These are phyloP conservation scores for Dicranocentrus wangi DNA, from an alignment of 2,888 invertebrate genomes.

Conservation along the genomic window DNA sequence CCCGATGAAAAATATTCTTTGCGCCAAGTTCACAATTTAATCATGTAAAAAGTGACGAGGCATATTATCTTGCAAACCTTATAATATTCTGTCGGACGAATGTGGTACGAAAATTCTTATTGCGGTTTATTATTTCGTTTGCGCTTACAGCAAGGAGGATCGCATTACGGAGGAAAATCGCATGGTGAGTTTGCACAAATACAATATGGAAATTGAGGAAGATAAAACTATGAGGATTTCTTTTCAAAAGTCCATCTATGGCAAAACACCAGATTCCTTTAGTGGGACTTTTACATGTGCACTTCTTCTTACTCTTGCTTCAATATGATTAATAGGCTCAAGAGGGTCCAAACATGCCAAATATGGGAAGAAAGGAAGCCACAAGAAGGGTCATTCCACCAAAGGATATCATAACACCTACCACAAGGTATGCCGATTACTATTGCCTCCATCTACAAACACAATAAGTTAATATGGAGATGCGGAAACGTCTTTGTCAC, in stretches of 20 bases:
- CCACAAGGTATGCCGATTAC: conserved; percentile 67
- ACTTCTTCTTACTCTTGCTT: not conserved
- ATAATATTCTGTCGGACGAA: no score
- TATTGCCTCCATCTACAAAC: not conserved
- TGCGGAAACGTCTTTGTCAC: conserved; percentile 26
- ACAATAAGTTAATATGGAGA: not conserved
- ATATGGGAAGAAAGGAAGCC: conserved; percentile 73
- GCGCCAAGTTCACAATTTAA: no score
- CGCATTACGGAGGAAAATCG: conserved; percentile 72
- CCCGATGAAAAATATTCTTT: no score
- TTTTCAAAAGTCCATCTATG: conserved; percentile 24
- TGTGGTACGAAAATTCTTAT: not conserved
- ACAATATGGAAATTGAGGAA: conserved; percentile 12
- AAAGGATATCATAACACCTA: conserved; percentile 72
- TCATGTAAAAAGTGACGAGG: no score
- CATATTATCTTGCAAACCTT: no score
- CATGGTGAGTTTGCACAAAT: conserved; percentile 59
- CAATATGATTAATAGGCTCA: conserved; percentile 61
- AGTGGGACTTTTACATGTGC: not conserved
- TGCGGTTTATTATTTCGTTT: conserved; percentile 17
- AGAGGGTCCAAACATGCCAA: conserved; percentile 72
- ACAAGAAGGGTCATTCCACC: conserved; percentile 71
- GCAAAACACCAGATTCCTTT: conserved; percentile 9
- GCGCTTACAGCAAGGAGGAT: conserved; percentile 70
- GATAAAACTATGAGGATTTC: conserved; percentile 9